Conservation (phyloP, 2,113 vertebrate species). For the Poecilia latipinna region DNA sequence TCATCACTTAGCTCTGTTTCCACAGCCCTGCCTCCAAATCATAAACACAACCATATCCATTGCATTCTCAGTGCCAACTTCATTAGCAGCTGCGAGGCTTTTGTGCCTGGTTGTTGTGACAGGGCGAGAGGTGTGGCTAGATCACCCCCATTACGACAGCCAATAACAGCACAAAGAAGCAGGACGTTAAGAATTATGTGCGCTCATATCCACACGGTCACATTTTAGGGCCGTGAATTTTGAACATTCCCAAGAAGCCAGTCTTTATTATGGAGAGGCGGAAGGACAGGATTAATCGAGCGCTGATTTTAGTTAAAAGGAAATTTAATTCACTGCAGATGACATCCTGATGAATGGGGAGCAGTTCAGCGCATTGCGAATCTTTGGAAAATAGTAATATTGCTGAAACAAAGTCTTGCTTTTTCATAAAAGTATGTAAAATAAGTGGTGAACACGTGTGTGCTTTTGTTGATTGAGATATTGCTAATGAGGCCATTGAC, state of each 20-base stretch:
- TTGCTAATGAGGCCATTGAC: neutral
- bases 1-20: conserved; percentile 18
- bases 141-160: conserved; percentile 31
- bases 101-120: conserved; percentile 51
- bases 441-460: too few species aligned
- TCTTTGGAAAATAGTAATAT: too few species aligned
- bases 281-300: neutral
- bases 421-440: too few species aligned
- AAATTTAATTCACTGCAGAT: neutral
- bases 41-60: conserved; percentile 34
- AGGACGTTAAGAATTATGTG: conserved; percentile 11
- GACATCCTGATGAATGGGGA: neutral
- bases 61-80: conserved; percentile 37
- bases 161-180: conserved; percentile 42
- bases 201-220: neutral
- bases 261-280: neutral
- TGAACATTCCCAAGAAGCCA: neutral
- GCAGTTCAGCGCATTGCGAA: neutral
- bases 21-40: conserved; percentile 12
- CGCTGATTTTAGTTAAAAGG: too few species aligned
- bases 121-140: conserved; percentile 22
- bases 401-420: too few species aligned
- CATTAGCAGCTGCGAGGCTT: conserved; percentile 42
- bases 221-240: neutral
- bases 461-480: neutral